Conservation (phyloP, 1,140 invertebrate species). For the Panagrolaimus sp. region DNA sequence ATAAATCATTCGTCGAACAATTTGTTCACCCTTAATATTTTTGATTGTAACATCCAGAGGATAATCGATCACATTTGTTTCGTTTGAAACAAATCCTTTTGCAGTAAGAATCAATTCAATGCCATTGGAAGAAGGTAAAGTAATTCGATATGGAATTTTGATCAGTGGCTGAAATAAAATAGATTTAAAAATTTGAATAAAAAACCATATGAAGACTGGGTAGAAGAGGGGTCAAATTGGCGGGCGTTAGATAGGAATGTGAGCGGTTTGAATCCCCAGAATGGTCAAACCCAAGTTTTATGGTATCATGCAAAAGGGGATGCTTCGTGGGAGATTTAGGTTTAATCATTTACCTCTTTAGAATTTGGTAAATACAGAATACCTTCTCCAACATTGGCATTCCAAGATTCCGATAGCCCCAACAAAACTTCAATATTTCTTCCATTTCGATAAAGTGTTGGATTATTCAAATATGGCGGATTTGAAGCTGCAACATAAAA, state of each 20-base stretch:
- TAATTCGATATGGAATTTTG: background rate
- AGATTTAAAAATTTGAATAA: too few relatives aligned
- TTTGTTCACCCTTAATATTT: background rate
- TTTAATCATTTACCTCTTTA: too few relatives aligned
- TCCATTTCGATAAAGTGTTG: background rate
- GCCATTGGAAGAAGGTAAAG: background rate
- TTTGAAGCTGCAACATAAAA: conserved; percentile 7
- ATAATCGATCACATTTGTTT: background rate
- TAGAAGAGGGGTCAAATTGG: too few relatives aligned
- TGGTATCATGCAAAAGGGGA: too few relatives aligned
- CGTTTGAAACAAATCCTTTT: background rate
- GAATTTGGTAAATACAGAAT: background rate
- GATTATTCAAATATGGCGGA: background rate
- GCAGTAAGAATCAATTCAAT: background rate
- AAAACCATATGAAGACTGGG: too few relatives aligned
- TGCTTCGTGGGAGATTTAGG: too few relatives aligned
- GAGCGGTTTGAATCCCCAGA: too few relatives aligned
- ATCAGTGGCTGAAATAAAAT: conserved; percentile 4
- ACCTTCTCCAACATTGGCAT: background rate
- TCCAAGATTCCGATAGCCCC: background rate
- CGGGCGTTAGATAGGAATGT: too few relatives aligned
- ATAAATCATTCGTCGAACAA: background rate
- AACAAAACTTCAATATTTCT: background rate
- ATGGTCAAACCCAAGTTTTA: too few relatives aligned
- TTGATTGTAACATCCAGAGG: conserved; percentile 2